These are phyloP conservation scores for Hemicentrotus pulcherrimus DNA, from an alignment of 35 echinoderm and acorn worm species.

Conservation along the genomic window DNA sequence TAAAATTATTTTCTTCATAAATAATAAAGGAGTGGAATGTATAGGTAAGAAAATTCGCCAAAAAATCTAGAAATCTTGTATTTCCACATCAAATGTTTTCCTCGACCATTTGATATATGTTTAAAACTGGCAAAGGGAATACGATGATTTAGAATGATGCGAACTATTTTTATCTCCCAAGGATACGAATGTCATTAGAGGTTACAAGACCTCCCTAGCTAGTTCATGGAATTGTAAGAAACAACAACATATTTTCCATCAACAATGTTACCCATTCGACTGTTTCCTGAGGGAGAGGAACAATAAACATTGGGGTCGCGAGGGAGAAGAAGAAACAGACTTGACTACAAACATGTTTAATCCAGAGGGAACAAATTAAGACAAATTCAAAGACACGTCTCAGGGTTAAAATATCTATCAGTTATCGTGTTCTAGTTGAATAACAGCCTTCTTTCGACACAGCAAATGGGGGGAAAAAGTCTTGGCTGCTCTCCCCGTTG, in stretches of 20 bases:
- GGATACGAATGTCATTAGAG: not conserved
- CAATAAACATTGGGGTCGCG: not conserved
- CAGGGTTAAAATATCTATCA: not conserved
- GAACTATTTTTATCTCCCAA: not conserved
- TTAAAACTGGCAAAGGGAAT: not conserved
- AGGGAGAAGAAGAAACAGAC: not conserved
- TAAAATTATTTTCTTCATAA: too few relatives aligned
- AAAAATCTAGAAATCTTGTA: not conserved
- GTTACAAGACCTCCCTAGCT: not conserved
- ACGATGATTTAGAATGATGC: not conserved
- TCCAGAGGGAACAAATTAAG: not conserved
- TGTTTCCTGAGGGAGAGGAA: not conserved
- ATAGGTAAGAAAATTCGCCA: not conserved
- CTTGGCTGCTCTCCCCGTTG: not conserved
- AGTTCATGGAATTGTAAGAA: not conserved
- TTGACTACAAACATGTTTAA: not conserved
- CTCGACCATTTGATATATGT: not conserved
- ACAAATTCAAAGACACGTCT: constrained; percentile 9
- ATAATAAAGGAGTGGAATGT: too few relatives aligned
- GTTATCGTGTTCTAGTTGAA: not conserved
- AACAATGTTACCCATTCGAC: not conserved
- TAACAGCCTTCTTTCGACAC: not conserved
- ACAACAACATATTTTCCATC: not conserved
- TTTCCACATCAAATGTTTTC: not conserved
- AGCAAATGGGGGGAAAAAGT: not conserved